These are phyloP conservation scores for Schizaphis graminum DNA, from an alignment of 2,888 invertebrate genomes.

Conservation along the genomic window DNA sequence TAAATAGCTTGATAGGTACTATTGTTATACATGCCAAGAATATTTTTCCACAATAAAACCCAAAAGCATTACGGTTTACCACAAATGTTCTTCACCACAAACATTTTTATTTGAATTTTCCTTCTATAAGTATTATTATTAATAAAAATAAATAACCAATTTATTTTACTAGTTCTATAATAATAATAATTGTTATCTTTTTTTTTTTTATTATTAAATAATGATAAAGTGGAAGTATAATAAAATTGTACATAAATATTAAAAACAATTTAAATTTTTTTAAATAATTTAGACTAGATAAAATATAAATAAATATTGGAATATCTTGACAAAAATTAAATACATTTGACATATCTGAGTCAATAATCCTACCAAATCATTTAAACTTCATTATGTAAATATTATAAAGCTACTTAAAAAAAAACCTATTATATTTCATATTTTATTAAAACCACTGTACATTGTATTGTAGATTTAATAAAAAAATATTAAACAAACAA, in stretches of 20 bases:
- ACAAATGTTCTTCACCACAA: background rate
- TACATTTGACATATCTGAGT: background rate
- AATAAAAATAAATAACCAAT: background rate
- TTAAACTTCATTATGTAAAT: background rate
- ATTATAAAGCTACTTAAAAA: background rate
- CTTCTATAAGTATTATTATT: background rate
- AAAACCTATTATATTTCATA: background rate
- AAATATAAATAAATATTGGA: background rate
- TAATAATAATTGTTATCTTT: background rate
- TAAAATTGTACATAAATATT: background rate
- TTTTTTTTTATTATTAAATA: background rate
- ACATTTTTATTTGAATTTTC: background rate
- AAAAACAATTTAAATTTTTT: background rate
- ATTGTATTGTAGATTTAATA: background rate
- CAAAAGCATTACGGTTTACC: conserved; percentile 1
- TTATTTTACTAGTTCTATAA: background rate
- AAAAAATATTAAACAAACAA: background rate
- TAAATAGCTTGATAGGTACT: background rate
- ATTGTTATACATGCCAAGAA: background rate
- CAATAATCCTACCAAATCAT: background rate
- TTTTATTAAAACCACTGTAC: background rate
- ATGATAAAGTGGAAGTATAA: background rate
- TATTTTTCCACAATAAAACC: background rate
- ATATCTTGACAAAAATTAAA: background rate
- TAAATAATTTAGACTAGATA: background rate